phyloP scores from a whole-genome alignment of 2,888 invertebrate genomes.

The Empis livida region DNA sequence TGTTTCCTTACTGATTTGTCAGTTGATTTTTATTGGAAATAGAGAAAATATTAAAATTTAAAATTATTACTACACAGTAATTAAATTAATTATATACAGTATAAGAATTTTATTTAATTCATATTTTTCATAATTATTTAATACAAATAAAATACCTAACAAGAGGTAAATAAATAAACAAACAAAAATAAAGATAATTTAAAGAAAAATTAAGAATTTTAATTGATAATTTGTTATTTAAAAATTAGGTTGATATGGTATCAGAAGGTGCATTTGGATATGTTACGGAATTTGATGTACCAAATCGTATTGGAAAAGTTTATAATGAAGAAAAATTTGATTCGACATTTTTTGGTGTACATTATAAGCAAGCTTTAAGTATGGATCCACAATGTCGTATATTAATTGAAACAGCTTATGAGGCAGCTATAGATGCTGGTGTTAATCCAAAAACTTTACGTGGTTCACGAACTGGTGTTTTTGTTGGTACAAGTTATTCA shows the following conservation, averaged over 20 bases:
- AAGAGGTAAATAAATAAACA: too few species aligned
- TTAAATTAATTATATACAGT: too few species aligned
- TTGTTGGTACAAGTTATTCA: slow-evolving; percentile 51
- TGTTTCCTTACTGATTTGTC: too few species aligned
- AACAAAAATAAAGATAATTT: too few species aligned
- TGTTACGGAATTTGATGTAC: slow-evolving; percentile 44
- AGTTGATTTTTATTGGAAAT: too few species aligned
- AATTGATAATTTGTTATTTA: neutral
- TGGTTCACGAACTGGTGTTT: slow-evolving; percentile 51
- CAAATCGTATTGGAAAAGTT: slow-evolving; percentile 52
- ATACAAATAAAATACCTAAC: too few species aligned
- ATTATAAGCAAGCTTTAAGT: slow-evolving; percentile 52
- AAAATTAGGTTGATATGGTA: neutral
- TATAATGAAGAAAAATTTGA: slow-evolving; percentile 55
- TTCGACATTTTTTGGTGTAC: slow-evolving; percentile 55
- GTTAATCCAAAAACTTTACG: slow-evolving; percentile 46
- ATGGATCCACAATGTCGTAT: slow-evolving; percentile 63
- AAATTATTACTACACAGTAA: too few species aligned
- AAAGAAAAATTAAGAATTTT: too few species aligned
- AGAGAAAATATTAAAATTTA: too few species aligned
- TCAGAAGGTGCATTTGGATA: neutral
- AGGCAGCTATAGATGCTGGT: slow-evolving; percentile 58
- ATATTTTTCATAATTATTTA: too few species aligned
- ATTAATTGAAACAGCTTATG: slow-evolving; percentile 57
- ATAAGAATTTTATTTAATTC: too few species aligned